Evolutionary conservation across 2,797 vertebrate genomes (phyloP), one percentile per base, ranked within the genome.

Genomic region (Octomys mimax): DNA sequence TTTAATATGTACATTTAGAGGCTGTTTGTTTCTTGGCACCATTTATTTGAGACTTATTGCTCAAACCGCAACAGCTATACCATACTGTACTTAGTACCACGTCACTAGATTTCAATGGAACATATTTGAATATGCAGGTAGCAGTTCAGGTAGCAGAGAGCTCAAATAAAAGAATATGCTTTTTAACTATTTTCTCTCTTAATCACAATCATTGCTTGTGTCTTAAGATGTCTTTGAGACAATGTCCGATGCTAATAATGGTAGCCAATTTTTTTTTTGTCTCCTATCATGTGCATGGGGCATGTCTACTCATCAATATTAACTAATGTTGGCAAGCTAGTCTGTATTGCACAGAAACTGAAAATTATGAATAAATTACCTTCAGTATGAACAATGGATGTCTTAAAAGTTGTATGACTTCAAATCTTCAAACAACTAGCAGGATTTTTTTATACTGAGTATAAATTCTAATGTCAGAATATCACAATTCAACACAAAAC

Each of bases 361-460:
- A 62, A 61, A 78, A 87, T n/a, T 77, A 36, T 64, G 22, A 2
- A 87, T 68, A 61, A 91, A 84, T 75, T 4, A 1, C 79, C 36
- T 83, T 91, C 24, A 19, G 18, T 71, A 22, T 87, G 59, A 91
- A 79, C 33, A 78, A 78, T 0, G 70, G 6, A 36, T 82, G 6
- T 52, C 49, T 87, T 83, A 52, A 70, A 87, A 83, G 6, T 77
- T 92, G 79, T 77, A 79, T 77, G 28, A 92, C 31, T 81, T 93
- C 39, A 93, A 78, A 87, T 28, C 0, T 88, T 89, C 70, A 66
- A 70, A 62, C 33, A 81, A 84, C 80, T 93, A 79, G 54, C 66
- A 96, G 16, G 5, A 12, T 49, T 95, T 96, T 49, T 42, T 39
- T 46, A 54, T 49, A 5, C 90, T 64, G 46, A 73, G 33, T 59